Base-by-base conservation (phyloP, 1,140 invertebrate species). In the Rhopalosiphum maidis region DNA sequence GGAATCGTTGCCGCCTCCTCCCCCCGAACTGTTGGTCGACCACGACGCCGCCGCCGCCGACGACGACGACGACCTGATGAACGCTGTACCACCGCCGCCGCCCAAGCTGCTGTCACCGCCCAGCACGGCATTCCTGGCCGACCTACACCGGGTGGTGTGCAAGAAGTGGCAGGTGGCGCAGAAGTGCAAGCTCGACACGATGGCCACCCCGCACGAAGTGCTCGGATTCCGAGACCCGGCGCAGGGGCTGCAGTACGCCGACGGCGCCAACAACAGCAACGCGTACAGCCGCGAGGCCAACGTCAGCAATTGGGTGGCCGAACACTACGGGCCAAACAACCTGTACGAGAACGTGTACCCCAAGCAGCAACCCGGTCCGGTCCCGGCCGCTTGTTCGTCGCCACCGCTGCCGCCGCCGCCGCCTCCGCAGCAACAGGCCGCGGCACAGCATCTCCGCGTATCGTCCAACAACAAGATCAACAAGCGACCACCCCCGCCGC, bases 121-220 rank as follows among this genome's bases (percentile, higher is more conserved):
- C 82, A 95, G 94, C 90, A 97, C 96, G 9, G 97, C 98, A 86
- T 99, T 99, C 94, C 95, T 99, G 21, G 97, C 97, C 94, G 98
- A 99, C 95, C 95, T 99, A 18, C 98, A 99, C 94, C 96, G 98
- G 87, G 98, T 99, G 0, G 98, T 99, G 97, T 96, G 97, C 89
- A 98, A 98, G 94, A 99, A 99, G 94, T 98, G 98, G 98, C 98
- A 98, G 95, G 98, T 98, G 3, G 98, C 98, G 0, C 98, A 99
- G 94, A 98, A 98, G 94, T 98, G 98, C 94, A 98, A 98, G 95
- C 95, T 97, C 2, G 98, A 98, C 95, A 96, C 97, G 35, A 96
- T 97, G 23, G 98, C 97, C 0, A 98, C 97, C 37, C 98, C 98
- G 1, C 98, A 98, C 94, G 98, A 98, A 95, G 98, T 99, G 0